phyloP scores from a whole-genome alignment of 2,888 invertebrate genomes.

The Polydrusus pterygomalis region DNA sequence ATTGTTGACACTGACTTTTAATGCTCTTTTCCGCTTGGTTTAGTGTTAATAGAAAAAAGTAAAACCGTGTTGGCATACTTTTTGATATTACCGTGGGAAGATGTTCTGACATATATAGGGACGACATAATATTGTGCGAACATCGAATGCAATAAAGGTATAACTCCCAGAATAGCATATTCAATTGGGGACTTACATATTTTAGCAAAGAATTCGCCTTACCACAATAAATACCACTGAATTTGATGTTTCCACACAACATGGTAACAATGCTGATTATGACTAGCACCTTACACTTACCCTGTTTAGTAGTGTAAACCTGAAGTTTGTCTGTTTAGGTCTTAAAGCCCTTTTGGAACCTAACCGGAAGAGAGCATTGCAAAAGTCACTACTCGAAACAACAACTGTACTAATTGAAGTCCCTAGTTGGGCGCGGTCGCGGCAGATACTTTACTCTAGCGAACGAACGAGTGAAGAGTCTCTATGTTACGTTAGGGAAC shows the following conservation, averaged over 20 bases:
- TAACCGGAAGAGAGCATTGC: constrained; percentile 26
- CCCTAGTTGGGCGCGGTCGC: constrained; percentile 36
- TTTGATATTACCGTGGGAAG: neutral
- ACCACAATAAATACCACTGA: too few relatives aligned
- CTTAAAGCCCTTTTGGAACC: constrained; percentile 11
- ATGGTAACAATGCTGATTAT: too few relatives aligned
- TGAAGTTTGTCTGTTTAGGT: neutral
- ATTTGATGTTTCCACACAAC: too few relatives aligned
- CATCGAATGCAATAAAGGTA: too few relatives aligned
- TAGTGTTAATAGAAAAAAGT: neutral
- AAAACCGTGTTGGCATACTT: neutral
- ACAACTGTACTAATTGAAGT: constrained; percentile 21
- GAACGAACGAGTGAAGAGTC: constrained; percentile 46
- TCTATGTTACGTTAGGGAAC: constrained; percentile 39
- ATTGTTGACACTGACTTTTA: constrained; percentile 25
- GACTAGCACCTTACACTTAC: neutral
- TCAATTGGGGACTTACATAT: too few relatives aligned
- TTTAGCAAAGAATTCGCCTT: too few relatives aligned
- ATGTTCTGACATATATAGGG: too few relatives aligned
- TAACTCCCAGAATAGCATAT: too few relatives aligned
- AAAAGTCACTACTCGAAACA: constrained; percentile 28
- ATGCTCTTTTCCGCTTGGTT: constrained; percentile 23
- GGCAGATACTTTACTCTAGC: constrained; percentile 45
- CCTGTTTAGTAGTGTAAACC: neutral
- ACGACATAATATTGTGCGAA: too few relatives aligned